Conservation (phyloP, 2,888 invertebrate genomes). For the Boloria selene region DNA sequence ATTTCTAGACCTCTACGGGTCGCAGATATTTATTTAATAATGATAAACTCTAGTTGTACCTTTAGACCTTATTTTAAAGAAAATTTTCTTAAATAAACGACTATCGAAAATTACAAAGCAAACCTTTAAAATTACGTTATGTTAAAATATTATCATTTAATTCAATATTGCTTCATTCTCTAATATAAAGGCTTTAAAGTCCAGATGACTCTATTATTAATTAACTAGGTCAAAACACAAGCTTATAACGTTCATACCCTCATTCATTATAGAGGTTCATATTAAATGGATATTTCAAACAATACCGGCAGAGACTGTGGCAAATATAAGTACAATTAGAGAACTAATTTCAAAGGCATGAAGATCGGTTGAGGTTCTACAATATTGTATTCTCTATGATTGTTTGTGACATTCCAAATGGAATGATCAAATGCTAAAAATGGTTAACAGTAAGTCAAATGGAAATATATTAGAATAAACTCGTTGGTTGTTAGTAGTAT, state of each 20-base stretch:
- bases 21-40: too few species aligned
- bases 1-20: too few species aligned
- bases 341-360: conserved; percentile 12
- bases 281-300: conserved; percentile 19
- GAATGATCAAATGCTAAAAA: too few species aligned
- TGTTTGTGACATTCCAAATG: neutral
- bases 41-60: too few species aligned
- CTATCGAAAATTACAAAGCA: neutral
- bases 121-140: neutral
- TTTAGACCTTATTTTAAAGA: too few species aligned
- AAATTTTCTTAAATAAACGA: neutral
- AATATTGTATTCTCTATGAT: neutral
- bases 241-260: conserved; percentile 13
- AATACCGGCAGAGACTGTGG: neutral
- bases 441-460: too few species aligned
- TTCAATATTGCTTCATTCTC: neutral
- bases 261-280: conserved; percentile 22
- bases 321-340: conserved; percentile 4
- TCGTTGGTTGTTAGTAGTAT: too few species aligned
- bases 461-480: too few species aligned
- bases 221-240: conserved; percentile 27
- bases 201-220: conserved; percentile 32
- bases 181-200: conserved; percentile 2
- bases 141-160: neutral
- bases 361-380: neutral